A percentile compares a stretch with the other conserved stretches of the same genome.
phyloP scores from a whole-genome alignment of 2,797 vertebrate genomes.

The Artibeus lituratus region DNA sequence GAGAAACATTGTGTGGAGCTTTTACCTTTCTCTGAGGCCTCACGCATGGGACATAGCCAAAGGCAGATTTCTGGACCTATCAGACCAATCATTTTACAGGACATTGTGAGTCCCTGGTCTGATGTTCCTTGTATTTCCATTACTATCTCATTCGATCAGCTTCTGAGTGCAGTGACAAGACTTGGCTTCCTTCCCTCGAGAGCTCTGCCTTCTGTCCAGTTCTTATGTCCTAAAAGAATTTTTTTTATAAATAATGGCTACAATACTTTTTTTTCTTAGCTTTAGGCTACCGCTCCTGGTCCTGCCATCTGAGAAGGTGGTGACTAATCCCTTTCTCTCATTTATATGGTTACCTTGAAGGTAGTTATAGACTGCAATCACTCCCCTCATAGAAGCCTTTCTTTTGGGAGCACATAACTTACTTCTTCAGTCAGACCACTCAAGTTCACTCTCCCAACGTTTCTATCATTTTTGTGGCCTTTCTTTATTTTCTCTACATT shows the following conservation, averaged over 20 bases:
- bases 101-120: constrained; percentile 35
- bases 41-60: neutral
- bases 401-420: constrained; percentile 38
- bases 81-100: constrained; percentile 59
- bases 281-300: neutral
- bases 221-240: neutral
- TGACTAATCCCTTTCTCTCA: constrained; percentile 31
- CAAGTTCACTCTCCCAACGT: constrained; percentile 26
- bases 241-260: neutral
- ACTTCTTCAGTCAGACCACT: constrained; percentile 42
- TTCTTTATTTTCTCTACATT: constrained; percentile 43
- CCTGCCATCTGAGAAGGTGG: neutral
- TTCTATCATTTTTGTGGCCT: constrained; percentile 57
- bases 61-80: constrained; percentile 44
- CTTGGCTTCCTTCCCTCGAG: neutral
- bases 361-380: constrained; percentile 48
- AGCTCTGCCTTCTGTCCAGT: neutral
- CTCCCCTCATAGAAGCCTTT: neutral
- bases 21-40: constrained; percentile 43
- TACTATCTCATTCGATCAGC: constrained; percentile 48
- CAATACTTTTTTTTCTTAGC: neutral
- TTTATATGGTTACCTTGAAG: constrained; percentile 45
- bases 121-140: constrained; percentile 58
- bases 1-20: neutral
- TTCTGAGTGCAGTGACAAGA: neutral